Conservation (phyloP, 2,888 invertebrate species). For the Chrysolina haemoptera region DNA sequence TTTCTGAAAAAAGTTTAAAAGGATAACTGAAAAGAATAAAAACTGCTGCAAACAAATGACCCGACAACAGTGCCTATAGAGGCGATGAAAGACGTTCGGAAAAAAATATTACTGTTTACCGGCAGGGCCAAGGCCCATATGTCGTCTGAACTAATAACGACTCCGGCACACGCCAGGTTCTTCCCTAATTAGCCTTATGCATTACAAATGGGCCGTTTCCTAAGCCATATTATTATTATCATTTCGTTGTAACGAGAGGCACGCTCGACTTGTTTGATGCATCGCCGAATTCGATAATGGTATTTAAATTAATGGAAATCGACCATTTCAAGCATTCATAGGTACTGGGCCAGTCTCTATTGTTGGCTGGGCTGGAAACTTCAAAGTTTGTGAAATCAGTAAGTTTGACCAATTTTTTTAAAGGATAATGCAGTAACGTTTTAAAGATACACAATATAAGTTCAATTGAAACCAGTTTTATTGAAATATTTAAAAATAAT, state of each 20-base stretch:
- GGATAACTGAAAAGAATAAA: background rate
- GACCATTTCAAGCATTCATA: background rate
- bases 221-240: slow-evolving; percentile 43
- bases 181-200: slow-evolving; percentile 52
- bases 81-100: background rate
- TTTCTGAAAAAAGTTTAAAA: too few species aligned
- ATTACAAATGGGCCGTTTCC: slow-evolving; percentile 51
- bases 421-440: too few species aligned
- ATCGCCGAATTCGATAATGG: slow-evolving; percentile 48
- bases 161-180: slow-evolving; percentile 51
- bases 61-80: background rate
- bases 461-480: too few species aligned
- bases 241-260: slow-evolving; percentile 53
- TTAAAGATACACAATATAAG: too few species aligned
- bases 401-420: too few species aligned
- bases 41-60: background rate
- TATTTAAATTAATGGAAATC: slow-evolving; percentile 25
- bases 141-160: slow-evolving; percentile 49
- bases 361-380: background rate
- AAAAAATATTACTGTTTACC: slow-evolving; percentile 42
- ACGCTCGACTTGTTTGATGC: slow-evolving; percentile 56
- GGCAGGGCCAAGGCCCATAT: slow-evolving; percentile 56
- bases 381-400: too few species aligned
- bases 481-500: too few species aligned
- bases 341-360: background rate